Evolutionary conservation across 35 echinoderm and acorn worm genomes (phyloP).

Genomic region (Patiria miniata): DNA sequence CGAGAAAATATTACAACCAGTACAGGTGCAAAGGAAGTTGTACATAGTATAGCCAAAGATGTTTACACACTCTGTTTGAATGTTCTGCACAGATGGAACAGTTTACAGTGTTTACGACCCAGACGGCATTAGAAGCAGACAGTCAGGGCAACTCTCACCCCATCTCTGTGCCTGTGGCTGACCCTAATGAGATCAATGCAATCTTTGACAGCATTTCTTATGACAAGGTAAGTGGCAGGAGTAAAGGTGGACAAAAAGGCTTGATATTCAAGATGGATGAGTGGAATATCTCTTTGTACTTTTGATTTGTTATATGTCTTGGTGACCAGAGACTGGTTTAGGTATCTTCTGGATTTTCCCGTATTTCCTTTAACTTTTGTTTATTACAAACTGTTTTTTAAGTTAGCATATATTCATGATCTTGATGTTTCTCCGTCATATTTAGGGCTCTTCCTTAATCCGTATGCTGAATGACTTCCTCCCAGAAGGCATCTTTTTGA

Average conservation of each 20-base stretch:
- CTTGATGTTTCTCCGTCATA: not conserved
- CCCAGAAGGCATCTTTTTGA: constrained; percentile 54
- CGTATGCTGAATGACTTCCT: constrained; percentile 79
- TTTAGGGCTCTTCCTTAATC: constrained; percentile 85
- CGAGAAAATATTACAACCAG: too few relatives aligned
- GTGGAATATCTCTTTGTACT: not conserved
- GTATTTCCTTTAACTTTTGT: too few relatives aligned
- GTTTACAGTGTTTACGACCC: constrained; percentile 58
- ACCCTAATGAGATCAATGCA: constrained; percentile 58
- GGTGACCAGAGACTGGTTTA: not conserved
- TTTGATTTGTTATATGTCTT: not conserved
- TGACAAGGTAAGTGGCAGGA: constrained; percentile 72
- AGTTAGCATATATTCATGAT: too few relatives aligned
- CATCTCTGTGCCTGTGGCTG: constrained; percentile 60
- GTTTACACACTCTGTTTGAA: not conserved
- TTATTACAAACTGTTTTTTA: too few relatives aligned
- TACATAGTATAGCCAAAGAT: too few relatives aligned
- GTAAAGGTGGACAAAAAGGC: not conserved
- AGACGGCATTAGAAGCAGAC: constrained; percentile 45
- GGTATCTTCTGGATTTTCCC: too few relatives aligned
- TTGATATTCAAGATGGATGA: not conserved
- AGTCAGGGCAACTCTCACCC: constrained; percentile 70
- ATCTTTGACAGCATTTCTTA: constrained; percentile 92
- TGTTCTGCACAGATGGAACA: constrained; percentile 70
- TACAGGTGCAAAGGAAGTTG: too few relatives aligned